phyloP scores from a whole-genome alignment of 2,113 vertebrate species.

The Zosterops lateralis region DNA sequence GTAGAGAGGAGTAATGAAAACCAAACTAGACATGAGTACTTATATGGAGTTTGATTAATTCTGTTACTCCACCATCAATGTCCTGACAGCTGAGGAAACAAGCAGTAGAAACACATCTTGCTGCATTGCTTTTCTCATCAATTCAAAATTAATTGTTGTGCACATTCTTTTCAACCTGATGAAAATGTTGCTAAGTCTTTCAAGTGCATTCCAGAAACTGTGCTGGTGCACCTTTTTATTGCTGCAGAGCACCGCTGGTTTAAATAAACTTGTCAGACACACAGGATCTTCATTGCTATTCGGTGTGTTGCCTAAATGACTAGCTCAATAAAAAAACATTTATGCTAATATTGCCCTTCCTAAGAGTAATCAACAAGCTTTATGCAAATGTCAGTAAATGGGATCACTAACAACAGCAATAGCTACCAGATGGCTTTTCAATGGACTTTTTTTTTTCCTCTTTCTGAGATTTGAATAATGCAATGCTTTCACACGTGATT shows the following conservation, averaged over 20 bases:
- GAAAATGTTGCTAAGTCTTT: background rate
- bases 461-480: constrained; percentile 50
- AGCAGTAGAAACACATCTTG: background rate
- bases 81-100: background rate
- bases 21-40: background rate
- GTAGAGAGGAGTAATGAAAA: background rate
- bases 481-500: constrained; percentile 29
- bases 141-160: background rate
- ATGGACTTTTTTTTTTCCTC: background rate
- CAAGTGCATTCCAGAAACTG: background rate
- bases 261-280: background rate
- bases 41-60: background rate
- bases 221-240: background rate
- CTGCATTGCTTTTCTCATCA: background rate
- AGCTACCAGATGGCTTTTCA: constrained; percentile 60
- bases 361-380: constrained; percentile 57
- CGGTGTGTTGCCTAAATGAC: constrained; percentile 1
- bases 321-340: constrained; percentile 36
- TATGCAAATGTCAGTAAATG: constrained; percentile 49
- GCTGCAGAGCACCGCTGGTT: background rate
- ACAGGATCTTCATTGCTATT: background rate
- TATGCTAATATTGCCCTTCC: constrained; percentile 62
- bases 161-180: background rate
- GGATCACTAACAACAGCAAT: constrained; percentile 61
- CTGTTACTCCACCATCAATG: background rate